Conservation (phyloP, 2,797 vertebrate species). For the Characodon lateralis region DNA sequence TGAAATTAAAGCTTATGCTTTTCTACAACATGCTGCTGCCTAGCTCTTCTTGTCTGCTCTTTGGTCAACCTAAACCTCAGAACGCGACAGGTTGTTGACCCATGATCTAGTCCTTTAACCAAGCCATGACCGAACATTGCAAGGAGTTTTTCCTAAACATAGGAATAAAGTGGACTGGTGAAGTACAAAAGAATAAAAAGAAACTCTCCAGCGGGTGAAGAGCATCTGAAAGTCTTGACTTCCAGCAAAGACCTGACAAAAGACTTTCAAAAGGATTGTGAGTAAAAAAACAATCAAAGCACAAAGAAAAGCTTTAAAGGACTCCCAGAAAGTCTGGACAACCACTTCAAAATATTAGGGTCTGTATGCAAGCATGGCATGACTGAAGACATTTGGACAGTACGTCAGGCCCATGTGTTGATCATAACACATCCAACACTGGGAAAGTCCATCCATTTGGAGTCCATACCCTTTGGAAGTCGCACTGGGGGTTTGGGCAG, state of each 20-base stretch:
- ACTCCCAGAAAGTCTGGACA: background rate
- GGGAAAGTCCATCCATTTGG: background rate
- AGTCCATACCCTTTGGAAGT: slow-evolving; percentile 86
- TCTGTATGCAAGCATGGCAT: background rate
- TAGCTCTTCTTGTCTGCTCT: too few relatives aligned
- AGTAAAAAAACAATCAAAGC: too few relatives aligned
- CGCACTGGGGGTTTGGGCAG: slow-evolving; percentile 87
- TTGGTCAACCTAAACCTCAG: too few relatives aligned
- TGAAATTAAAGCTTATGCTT: too few relatives aligned
- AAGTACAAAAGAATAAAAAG: background rate
- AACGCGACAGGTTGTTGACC: background rate
- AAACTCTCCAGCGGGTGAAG: background rate
- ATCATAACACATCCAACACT: background rate
- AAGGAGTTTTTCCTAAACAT: background rate
- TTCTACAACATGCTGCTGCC: too few relatives aligned
- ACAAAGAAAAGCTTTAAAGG: background rate
- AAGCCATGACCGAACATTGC: background rate
- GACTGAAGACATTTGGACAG: background rate
- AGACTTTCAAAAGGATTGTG: too few relatives aligned
- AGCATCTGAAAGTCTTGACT: background rate
- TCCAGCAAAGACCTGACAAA: background rate
- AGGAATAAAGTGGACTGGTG: background rate
- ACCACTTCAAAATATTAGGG: background rate
- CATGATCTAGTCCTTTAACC: background rate
- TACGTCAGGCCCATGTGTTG: background rate